Conservation (phyloP, 2,797 vertebrate genomes). For the Tarsius wallacei region DNA sequence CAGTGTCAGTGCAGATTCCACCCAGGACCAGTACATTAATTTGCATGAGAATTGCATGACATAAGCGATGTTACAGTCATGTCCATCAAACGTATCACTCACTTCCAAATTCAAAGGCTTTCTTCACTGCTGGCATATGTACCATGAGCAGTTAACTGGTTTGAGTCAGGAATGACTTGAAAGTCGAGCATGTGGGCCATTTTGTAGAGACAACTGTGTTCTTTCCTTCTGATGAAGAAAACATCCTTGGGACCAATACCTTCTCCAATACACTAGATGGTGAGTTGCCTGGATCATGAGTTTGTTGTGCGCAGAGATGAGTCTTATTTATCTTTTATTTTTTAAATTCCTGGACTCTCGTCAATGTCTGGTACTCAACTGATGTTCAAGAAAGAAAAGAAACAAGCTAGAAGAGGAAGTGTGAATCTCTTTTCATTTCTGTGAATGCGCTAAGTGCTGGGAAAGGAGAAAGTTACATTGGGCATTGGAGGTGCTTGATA, state of each 20-base stretch:
- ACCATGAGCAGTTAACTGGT: conserved; percentile 23
- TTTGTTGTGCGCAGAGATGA: neutral
- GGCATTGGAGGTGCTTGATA: neutral
- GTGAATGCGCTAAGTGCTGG: neutral
- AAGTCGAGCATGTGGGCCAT: neutral
- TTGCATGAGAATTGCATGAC: neutral
- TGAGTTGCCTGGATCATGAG: neutral
- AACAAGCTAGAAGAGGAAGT: neutral
- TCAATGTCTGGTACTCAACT: neutral
- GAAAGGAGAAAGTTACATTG: neutral
- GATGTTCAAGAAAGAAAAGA: neutral
- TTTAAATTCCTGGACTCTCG: neutral
- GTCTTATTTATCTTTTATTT: neutral
- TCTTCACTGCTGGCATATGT: neutral
- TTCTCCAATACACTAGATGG: neutral
- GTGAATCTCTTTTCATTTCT: neutral
- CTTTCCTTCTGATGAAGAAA: neutral
- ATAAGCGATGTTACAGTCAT: neutral
- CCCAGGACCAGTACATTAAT: neutral
- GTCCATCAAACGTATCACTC: neutral
- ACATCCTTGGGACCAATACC: neutral
- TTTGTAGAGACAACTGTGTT: neutral
- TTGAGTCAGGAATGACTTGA: conserved; percentile 13
- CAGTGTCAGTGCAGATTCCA: neutral
- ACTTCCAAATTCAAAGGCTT: conserved; percentile 43